Conservation (phyloP, 2,888 invertebrate species). For the Trimorus sp. region DNA sequence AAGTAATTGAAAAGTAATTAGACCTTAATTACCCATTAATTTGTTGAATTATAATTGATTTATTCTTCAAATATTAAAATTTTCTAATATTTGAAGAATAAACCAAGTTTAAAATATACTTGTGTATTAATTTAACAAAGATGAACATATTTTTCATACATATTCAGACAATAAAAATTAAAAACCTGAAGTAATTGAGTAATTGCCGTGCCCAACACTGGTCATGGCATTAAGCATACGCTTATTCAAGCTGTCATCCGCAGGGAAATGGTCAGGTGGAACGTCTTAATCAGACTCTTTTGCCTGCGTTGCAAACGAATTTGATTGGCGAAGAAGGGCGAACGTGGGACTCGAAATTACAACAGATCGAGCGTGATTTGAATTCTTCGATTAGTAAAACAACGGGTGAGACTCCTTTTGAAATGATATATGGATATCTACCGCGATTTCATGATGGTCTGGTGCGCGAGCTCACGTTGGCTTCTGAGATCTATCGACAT, state of each 20-base stretch:
- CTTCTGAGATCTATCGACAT: conserved; percentile 19
- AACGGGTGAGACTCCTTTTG: conserved; percentile 58
- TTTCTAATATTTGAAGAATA: no score
- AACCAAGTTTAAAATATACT: no score
- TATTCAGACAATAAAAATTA: no score
- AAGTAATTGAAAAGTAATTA: no score
- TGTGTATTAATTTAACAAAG: no score
- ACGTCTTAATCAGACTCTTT: conserved; percentile 51
- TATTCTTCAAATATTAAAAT: no score
- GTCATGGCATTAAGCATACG: conserved; percentile 31
- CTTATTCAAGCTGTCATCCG: conserved; percentile 6
- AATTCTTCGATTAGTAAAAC: conserved; percentile 55
- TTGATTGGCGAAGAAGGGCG: not conserved
- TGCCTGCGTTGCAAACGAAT: conserved; percentile 5
- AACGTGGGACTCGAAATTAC: not conserved
- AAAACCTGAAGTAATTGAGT: no score
- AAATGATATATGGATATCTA: conserved; percentile 55
- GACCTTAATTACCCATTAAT: no score
- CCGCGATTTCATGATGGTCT: conserved; percentile 45
- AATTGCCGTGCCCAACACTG: no score
- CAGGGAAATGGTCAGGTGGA: conserved; percentile 66
- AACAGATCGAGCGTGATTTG: conserved; percentile 19
- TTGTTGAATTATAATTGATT: no score
- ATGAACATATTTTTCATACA: no score
- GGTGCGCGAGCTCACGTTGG: conserved; percentile 3